These are phyloP conservation scores for Camponotus vicinus DNA, from an alignment of 1,140 invertebrate genomes.

Conservation along the genomic window DNA sequence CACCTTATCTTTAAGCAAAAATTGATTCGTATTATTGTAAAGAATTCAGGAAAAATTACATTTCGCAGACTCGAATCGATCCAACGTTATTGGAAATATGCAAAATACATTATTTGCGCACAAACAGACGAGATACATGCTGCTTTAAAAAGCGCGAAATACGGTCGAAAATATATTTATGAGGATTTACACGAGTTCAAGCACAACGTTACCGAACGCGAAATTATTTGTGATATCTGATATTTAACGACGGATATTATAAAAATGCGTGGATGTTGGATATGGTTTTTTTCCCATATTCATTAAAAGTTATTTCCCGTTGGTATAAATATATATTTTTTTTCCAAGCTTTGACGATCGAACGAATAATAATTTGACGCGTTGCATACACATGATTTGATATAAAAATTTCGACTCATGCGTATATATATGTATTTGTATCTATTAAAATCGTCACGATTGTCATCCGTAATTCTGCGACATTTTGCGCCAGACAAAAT, in stretches of 20 bases:
- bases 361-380: constrained; percentile 45
- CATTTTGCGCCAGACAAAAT: constrained; percentile 59
- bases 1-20: not conserved
- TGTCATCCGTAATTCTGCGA: constrained; percentile 54
- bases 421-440: too few relatives aligned
- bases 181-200: constrained; percentile 13
- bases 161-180: constrained; percentile 39
- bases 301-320: constrained; percentile 13
- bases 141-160: constrained; percentile 43
- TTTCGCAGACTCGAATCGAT: not conserved
- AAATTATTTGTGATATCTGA: constrained; percentile 60
- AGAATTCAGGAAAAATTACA: constrained; percentile 16
- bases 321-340: not conserved
- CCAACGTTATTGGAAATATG: not conserved
- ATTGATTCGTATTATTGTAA: constrained; percentile 1
- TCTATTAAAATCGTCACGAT: constrained; percentile 59
- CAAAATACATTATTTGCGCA: constrained; percentile 49
- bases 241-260: constrained; percentile 50
- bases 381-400: constrained; percentile 19
- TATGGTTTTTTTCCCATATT: constrained; percentile 12
- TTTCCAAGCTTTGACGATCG: constrained; percentile 32
- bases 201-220: constrained; percentile 28
- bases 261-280: constrained; percentile 21
- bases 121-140: constrained; percentile 19
- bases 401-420: not conserved